phyloP scores from a whole-genome alignment of 92 coral and sea anemone genomes.

The Bergia puertoricense region DNA sequence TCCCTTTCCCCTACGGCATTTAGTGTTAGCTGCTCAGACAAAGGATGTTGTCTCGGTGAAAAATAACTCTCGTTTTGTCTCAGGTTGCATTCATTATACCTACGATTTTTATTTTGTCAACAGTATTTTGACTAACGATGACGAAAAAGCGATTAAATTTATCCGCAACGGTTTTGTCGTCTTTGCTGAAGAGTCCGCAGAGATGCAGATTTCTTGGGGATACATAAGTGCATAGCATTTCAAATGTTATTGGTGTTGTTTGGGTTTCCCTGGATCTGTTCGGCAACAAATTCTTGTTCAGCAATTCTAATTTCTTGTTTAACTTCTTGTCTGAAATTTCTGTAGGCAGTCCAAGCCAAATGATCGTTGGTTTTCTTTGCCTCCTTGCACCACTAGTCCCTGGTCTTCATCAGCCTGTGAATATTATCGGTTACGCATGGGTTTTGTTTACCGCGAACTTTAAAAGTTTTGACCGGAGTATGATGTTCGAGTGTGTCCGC shows the following conservation, averaged over 20 bases:
- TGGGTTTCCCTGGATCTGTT: not conserved
- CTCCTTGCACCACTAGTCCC: conserved; percentile 48
- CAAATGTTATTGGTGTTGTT: conserved; percentile 45
- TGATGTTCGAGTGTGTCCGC: conserved; percentile 23
- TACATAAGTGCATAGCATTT: conserved; percentile 44
- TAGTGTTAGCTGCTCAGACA: too few species aligned
- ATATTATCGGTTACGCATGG: conserved; percentile 39
- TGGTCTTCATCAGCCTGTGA: conserved; percentile 28
- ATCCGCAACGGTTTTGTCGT: not conserved
- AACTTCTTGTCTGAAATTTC: conserved; percentile 35
- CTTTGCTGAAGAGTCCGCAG: conserved; percentile 15
- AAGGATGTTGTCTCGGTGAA: too few species aligned
- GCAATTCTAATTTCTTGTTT: conserved; percentile 43
- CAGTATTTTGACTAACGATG: not conserved
- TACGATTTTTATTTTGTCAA: not conserved
- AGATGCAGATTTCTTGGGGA: conserved; percentile 44
- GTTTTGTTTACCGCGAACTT: too few species aligned
- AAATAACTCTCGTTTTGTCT: not conserved
- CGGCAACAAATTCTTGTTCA: not conserved
- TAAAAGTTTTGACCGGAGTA: too few species aligned
- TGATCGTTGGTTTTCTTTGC: conserved; percentile 4
- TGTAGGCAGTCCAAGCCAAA: conserved; percentile 43
- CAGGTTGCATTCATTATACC: not conserved
- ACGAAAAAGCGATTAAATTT: not conserved
- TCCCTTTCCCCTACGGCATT: too few species aligned